Base-by-base conservation (phyloP, 2,113 vertebrate genomes). In the Mesoclemmys tuberculata region DNA sequence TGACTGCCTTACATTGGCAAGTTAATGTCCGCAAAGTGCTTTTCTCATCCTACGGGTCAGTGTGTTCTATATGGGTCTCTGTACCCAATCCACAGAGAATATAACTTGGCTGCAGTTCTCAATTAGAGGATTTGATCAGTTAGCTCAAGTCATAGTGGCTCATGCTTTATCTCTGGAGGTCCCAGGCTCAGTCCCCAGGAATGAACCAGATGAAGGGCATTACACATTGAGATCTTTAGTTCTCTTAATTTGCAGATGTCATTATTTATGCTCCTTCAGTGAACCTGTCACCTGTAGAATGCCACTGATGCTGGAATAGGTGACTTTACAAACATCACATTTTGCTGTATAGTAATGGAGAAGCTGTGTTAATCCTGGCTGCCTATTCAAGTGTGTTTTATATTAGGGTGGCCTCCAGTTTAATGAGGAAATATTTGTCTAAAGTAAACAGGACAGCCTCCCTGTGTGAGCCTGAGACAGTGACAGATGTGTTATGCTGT, bases 241-340 rank as follows among this genome's bases (percentile, higher is more conserved):
- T 1, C 51, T 27, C 8, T 49, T 13, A 3, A 2, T 31, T 48
- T 19, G 0, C 9, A n/a, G 56, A 2, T 18, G 3, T 11, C 31
- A 27, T 26, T 38, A 44, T 7, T 1, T 71, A 56, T 90, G 48
- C 22, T 64, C 49, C 2, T 5, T 31, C 52, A 5, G 24, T 1
- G 18, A 12, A 74, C 48, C 86, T 90, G 90, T 56, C 2, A 2
- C 41, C 51, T 49, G 64, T 22, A 31, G 6, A 81, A 12, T 10
- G 16, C 27, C 8, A 29, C 41, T 51, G 8, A 0, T 55, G 44
- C 29, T 92, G 85, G 14, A 41, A 2, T 41, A 1, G 8, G 61
- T 75, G 64, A 78, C 38, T 75, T 51, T 27, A 38, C 38, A 55
- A 14, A 56, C 24, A 41, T 16, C 24, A 21, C 16, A 16, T 35